Base-by-base conservation (phyloP, 2,113 vertebrate species). In the Dissostichus mawsoni region DNA sequence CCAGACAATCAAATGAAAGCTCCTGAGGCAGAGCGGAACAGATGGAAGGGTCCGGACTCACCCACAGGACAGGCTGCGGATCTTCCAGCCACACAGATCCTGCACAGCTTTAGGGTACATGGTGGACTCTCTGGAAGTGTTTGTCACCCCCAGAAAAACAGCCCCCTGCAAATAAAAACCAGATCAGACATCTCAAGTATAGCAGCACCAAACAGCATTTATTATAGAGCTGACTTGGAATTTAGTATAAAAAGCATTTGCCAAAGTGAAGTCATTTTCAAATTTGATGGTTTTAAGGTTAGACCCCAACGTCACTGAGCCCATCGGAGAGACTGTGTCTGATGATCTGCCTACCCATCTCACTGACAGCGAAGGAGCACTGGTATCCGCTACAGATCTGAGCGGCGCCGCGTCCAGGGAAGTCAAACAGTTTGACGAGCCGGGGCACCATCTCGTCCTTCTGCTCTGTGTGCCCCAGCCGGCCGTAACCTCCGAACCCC, bases 101-200 rank as follows among this genome's bases (percentile, higher is more conserved):
- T 98, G 98, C 81, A 99, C 98, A 0, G 96, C 85, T 90, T 99
- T 99, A 33, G 98, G 98, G 69, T 99, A 99, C 98, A 99, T 99
- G 51, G 98, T 99, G 0, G 97, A 99, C 53, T 99, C 98, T 10
- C 98, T 96, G 11, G 97, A 98, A 0, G 98, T 98, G 89, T 99
- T 99, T 45, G 98, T 99, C 29, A 97, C 97, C 0, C 98, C 98
- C 98, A 99, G 91, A 99, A 99, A 80, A 97, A 99, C 74, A 99
- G 91, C 0, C 96, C 97, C 98, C 98, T 99, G 83, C 2, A 80
- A 74, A 80, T 2, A 61, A 61, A 61, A 62, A 23, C 1, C 16
- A 13, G 12, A 12, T 76, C 64, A 81, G 33, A 69, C 3, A 25
- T 5, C 33, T 29, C 13, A 4, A 14, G 7, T 1, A 33, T 29